A percentile compares a stretch with the other conserved stretches of the same genome.
phyloP scores from a whole-genome alignment of 1,140 invertebrate genomes.

The Listronotus oregonensis region DNA sequence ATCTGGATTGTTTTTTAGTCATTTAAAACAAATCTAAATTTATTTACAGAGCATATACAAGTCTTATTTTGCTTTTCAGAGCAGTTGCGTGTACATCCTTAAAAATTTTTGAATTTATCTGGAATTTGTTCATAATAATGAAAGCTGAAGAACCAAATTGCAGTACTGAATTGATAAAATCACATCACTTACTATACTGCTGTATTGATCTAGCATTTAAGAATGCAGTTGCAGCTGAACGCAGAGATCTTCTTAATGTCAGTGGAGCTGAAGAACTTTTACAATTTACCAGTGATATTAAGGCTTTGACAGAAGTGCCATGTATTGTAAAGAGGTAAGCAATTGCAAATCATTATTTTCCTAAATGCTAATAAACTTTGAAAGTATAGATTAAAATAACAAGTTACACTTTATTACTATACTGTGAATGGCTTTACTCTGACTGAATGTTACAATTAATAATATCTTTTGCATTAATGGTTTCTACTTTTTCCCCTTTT shows the following conservation, averaged over 20 bases:
- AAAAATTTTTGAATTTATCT: constrained; percentile 90
- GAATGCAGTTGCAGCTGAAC: constrained; percentile 80
- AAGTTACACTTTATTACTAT: no score
- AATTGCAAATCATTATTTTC: no score
- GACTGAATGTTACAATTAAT: no score
- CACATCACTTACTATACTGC: constrained; percentile 88
- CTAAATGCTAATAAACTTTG: no score
- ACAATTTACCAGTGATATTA: constrained; percentile 60
- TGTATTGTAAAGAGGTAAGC: constrained; percentile 76
- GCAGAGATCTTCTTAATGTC: constrained; percentile 85
- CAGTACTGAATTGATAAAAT: constrained; percentile 92
- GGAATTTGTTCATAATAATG: constrained; percentile 91
- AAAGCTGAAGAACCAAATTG: constrained; percentile 83
- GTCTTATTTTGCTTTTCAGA: constrained; percentile 54
- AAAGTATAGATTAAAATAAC: no score
- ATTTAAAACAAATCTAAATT: no score
- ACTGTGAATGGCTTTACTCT: no score
- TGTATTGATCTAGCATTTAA: constrained; percentile 90
- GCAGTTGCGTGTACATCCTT: constrained; percentile 73
- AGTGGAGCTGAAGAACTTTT: constrained; percentile 76
- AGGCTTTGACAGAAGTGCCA: constrained; percentile 71
- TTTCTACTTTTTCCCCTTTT: no score
- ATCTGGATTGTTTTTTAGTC: no score
- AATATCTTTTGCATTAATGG: no score
- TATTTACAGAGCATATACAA: no score